Base-by-base conservation (phyloP, 2,797 vertebrate genomes). In the Choloepus didactylus region DNA sequence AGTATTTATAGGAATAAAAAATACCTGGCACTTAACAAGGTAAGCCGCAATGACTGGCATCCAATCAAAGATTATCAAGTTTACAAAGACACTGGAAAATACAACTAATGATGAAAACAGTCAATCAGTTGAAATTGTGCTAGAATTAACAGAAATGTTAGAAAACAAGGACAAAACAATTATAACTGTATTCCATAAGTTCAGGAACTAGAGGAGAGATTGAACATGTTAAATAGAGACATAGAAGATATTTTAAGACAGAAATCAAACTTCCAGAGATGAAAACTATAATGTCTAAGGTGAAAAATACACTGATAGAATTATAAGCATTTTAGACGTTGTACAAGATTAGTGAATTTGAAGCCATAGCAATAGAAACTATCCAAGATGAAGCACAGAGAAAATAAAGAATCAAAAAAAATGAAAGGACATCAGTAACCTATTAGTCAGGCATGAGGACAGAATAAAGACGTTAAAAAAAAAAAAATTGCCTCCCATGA, bases 281-380 rank as follows among this genome's bases (percentile, higher is more conserved):
- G 10, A 84, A 94, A 70, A 89, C n/a, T 35, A 2, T 35, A 35
- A 35, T 70, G 4, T 76, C 54, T 38, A 83, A 89, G 19, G 64
- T 79, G 51, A 93, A 83, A 91, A 83, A 25, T 73, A 44, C 6
- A 73, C 60, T 76, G 15, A 51, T 79, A n/a, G n/a, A 19, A 79
- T 77, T 87, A 86, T 49, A 14, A 59, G 23, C 77, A 82, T n/a
- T 49, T 49, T 82, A 25, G 38, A 49, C 51, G 49, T n/a, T 70
- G 5, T 2, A 38, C 11, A 82, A 79, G 46, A 38, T 84, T 29
- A 79, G 67, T 70, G 15, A 84, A 70, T 90, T 85, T 85, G 44
- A 90, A 90, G n/a, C 29, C 23, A 64, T 12, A 90, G 38, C n/a
- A 73, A 4, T 89, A 85, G 49, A 80, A 95, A 89, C 67, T 59